phyloP scores from a whole-genome alignment of 64 coral and sea anemone genomes.

The Pocillopora damicornis region DNA sequence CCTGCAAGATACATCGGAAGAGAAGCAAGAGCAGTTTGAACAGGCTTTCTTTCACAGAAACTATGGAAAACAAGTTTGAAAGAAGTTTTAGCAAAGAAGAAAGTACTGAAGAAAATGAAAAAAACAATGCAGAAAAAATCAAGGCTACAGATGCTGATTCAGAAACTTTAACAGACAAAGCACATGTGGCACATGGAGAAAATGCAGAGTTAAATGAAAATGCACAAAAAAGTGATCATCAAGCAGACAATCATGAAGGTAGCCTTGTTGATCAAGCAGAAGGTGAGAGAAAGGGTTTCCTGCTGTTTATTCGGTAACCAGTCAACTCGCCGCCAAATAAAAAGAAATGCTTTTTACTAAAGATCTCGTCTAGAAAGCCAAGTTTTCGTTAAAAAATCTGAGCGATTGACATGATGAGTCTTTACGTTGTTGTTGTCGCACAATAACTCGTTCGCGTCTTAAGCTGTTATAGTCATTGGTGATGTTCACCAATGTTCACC shows the following conservation, averaged over 20 bases:
- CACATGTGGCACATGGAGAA: neutral
- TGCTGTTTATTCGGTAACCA: neutral
- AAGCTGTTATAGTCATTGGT: too few relatives aligned
- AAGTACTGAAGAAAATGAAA: neutral
- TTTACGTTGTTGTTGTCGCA: too few relatives aligned
- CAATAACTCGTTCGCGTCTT: too few relatives aligned
- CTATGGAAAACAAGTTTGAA: constrained; percentile 20
- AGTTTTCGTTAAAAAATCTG: too few relatives aligned
- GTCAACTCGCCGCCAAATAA: too few relatives aligned
- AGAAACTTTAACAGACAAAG: neutral
- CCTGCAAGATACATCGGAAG: constrained; percentile 85
- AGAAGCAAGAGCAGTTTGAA: constrained; percentile 54
- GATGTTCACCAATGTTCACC: too few relatives aligned
- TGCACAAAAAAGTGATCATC: neutral
- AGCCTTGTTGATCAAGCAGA: neutral
- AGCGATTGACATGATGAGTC: too few relatives aligned
- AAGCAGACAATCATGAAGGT: neutral
- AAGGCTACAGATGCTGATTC: neutral
- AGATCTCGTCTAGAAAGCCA: too few relatives aligned
- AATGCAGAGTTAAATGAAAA: neutral
- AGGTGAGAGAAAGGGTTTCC: neutral
- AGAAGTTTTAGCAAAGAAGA: constrained; percentile 31
- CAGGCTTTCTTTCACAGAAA: constrained; percentile 68
- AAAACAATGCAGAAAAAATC: neutral
- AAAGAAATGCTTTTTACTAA: too few relatives aligned